A percentile compares a stretch with the other conserved stretches of the same genome.
phyloP scores from a whole-genome alignment of 2,797 vertebrate species.

The Apogon hyalosoma region DNA sequence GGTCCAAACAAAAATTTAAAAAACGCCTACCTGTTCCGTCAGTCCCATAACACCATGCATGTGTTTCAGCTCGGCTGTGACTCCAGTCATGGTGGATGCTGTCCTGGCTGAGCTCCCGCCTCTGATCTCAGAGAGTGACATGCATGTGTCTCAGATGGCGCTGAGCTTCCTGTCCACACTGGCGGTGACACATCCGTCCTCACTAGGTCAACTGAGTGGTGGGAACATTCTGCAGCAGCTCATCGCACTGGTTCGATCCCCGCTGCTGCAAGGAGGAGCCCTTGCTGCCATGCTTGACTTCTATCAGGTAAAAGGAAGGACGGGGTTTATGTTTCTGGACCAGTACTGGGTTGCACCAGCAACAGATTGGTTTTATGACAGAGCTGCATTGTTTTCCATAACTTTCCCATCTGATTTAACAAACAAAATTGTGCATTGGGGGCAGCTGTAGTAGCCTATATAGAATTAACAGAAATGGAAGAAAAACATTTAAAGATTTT shows the following conservation, averaged over 20 bases:
- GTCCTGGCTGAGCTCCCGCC: slow-evolving; percentile 97
- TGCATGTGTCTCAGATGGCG: slow-evolving; percentile 99
- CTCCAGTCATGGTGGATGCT: slow-evolving; percentile 96
- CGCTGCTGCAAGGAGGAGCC: slow-evolving; percentile 96
- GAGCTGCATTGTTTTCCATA: no score
- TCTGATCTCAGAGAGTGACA: slow-evolving; percentile 97
- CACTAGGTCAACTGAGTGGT: slow-evolving; percentile 94
- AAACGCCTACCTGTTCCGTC: background rate
- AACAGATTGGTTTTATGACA: no score
- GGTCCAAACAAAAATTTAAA: no score
- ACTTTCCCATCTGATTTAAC: no score
- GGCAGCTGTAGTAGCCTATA: no score
- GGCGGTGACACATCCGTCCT: slow-evolving; percentile 96
- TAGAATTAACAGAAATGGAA: no score
- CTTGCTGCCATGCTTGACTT: slow-evolving; percentile 98
- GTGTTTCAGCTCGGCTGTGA: slow-evolving; percentile 81
- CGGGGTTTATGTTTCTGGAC: no score
- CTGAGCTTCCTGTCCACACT: slow-evolving; percentile 98
- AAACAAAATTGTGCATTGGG: no score
- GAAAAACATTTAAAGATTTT: no score
- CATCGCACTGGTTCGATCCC: slow-evolving; percentile 94
- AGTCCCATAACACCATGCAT: background rate
- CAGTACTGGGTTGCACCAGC: no score
- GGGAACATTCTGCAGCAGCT: slow-evolving; percentile 94
- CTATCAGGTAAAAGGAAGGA: slow-evolving; percentile 75